These are phyloP conservation scores for Cephus nigrinus DNA, from an alignment of 2,888 invertebrate species.

Conservation along the genomic window DNA sequence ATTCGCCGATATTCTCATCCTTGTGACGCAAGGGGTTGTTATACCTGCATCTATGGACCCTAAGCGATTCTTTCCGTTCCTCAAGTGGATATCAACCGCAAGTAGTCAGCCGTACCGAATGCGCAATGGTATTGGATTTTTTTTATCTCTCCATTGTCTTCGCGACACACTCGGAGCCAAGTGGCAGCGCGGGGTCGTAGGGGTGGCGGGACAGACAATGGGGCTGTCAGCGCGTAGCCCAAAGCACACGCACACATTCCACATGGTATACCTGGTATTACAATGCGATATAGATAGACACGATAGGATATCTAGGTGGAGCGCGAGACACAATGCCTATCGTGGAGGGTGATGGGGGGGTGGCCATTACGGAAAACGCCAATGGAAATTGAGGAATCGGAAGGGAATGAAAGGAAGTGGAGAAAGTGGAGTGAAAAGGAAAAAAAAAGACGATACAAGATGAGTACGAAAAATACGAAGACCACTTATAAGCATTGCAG, in stretches of 20 bases:
- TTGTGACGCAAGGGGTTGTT: no score
- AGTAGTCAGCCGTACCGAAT: neutral
- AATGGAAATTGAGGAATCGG: slow-evolving; percentile 1
- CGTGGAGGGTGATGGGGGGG: neutral
- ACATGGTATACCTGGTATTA: neutral
- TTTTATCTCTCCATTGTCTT: slow-evolving; percentile 29
- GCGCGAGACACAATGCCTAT: neutral
- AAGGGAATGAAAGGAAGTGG: neutral
- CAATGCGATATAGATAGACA: neutral
- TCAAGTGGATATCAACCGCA: no score
- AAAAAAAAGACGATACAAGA: no score
- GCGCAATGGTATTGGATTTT: slow-evolving; percentile 16
- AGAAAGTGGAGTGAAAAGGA: neutral
- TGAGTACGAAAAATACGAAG: no score
- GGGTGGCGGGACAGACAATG: slow-evolving; percentile 30
- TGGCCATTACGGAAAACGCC: slow-evolving; percentile 1
- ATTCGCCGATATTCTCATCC: no score
- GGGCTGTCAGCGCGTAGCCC: slow-evolving; percentile 28
- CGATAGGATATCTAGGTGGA: neutral
- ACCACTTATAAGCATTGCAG: no score
- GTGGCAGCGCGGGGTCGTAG: slow-evolving; percentile 9
- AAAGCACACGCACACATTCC: slow-evolving; percentile 8
- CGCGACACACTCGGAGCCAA: slow-evolving; percentile 24
- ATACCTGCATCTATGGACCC: no score
- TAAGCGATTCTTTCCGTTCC: no score